These are phyloP conservation scores for Phoxinus dragarum DNA, from an alignment of 2,797 vertebrate genomes.

Conservation along the genomic window DNA sequence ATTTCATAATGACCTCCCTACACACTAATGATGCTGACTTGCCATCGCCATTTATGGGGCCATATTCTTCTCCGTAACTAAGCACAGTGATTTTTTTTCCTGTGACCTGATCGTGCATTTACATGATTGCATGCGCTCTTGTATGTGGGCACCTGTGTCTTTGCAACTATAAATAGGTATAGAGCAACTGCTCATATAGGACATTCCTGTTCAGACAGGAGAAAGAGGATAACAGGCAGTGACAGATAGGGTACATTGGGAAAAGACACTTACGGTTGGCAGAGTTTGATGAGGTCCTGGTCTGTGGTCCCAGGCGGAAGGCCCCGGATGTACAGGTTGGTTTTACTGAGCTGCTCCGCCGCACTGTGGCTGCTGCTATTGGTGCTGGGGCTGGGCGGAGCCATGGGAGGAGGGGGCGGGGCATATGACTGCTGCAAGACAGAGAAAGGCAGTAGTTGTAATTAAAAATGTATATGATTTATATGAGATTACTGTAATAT, in stretches of 20 bases:
- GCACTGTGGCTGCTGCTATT: conserved; percentile 93
- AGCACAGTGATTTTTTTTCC: conserved; percentile 31
- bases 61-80: conserved; percentile 51
- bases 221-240: conserved; percentile 23
- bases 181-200: conserved; percentile 4
- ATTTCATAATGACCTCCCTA: conserved; percentile 62
- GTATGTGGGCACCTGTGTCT: conserved; percentile 22
- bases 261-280: conserved; percentile 92
- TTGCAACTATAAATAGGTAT: conserved; percentile 43
- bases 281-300: conserved; percentile 99
- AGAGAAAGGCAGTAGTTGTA: conserved; percentile 47
- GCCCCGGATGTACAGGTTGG: conserved; percentile 99
- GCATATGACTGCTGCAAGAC: conserved; percentile 96
- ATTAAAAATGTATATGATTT: conserved; percentile 22
- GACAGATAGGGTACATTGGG: conserved; percentile 35
- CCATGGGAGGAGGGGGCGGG: conserved; percentile 95
- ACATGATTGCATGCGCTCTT: conserved; percentile 27
- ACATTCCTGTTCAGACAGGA: conserved; percentile 13
- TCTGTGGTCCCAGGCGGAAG: conserved; percentile 97
- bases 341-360: conserved; percentile 98
- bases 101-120: conserved; percentile 35
- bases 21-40: conserved; percentile 58
- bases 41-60: conserved; percentile 52
- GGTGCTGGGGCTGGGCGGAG: conserved; percentile 97
- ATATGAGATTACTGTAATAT: background rate